phyloP scores from a whole-genome alignment of 1,140 invertebrate species.

The Drosophila funebris region DNA sequence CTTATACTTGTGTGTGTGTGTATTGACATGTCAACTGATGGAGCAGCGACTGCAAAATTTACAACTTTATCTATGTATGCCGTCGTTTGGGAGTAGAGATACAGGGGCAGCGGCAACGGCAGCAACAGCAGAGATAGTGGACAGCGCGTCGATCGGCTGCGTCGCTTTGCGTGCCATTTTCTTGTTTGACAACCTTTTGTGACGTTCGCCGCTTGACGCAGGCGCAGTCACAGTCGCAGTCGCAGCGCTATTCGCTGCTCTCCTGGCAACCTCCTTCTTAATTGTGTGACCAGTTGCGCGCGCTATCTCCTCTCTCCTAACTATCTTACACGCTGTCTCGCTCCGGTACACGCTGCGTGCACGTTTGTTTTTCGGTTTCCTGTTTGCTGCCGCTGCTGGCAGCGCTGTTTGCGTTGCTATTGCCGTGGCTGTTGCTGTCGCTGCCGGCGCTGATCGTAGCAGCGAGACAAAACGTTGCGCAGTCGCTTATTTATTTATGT shows the following conservation, averaged over 20 bases:
- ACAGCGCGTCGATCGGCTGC: conserved; percentile 18
- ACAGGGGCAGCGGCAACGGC: not conserved
- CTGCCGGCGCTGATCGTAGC: conserved; percentile 62
- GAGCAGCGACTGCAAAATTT: conserved; percentile 63
- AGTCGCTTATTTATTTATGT: conserved; percentile 79
- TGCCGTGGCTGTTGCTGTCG: conserved; percentile 42
- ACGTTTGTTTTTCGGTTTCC: conserved; percentile 61
- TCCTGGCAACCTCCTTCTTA: conserved; percentile 46
- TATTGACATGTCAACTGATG: conserved; percentile 78
- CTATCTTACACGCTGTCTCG: conserved; percentile 15
- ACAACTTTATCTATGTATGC: conserved; percentile 80
- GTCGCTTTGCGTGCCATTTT: conserved; percentile 67
- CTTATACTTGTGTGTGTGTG: conserved; percentile 15
- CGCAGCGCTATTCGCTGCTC: conserved; percentile 5
- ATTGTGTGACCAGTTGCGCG: conserved; percentile 45
- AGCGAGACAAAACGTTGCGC: conserved; percentile 62
- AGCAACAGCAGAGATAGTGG: conserved; percentile 41
- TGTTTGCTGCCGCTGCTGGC: conserved; percentile 60
- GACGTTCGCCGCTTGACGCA: not conserved
- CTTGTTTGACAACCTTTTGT: conserved; percentile 77
- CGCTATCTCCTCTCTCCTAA: conserved; percentile 17
- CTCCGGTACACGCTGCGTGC: conserved; percentile 5
- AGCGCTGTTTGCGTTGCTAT: conserved; percentile 1
- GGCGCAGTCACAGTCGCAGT: conserved; percentile 3
- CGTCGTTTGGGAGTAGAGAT: conserved; percentile 28